A percentile compares a stretch with the other conserved stretches of the same genome.
phyloP scores from a whole-genome alignment of 2,797 vertebrate genomes.

The Eulemur rubriventer region DNA sequence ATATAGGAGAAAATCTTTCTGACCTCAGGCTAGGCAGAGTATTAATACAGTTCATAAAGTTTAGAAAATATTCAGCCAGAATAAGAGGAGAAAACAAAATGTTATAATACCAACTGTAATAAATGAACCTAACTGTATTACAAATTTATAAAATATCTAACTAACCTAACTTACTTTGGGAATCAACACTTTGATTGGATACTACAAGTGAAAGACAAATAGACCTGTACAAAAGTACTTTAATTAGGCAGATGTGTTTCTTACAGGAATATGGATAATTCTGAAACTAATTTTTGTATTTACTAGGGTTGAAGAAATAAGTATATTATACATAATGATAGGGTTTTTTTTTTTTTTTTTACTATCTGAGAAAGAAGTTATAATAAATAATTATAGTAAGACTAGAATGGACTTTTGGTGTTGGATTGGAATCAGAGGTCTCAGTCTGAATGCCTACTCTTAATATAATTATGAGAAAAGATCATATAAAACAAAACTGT shows the following conservation, averaged over 20 bases:
- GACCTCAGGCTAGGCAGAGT: not conserved
- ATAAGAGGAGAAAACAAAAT: not conserved
- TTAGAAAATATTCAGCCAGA: not conserved
- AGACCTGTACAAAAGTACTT: no score
- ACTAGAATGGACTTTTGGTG: not conserved
- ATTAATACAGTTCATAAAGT: not conserved
- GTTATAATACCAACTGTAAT: not conserved
- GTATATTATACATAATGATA: not conserved
- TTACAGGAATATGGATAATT: not conserved
- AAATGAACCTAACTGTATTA: not conserved
- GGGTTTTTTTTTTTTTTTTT: not conserved
- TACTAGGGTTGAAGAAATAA: not conserved
- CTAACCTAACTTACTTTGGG: not conserved
- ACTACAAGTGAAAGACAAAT: not conserved
- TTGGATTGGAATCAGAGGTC: not conserved
- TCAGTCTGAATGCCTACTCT: not conserved
- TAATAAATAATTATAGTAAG: not conserved
- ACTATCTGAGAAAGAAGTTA: not conserved
- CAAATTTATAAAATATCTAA: not conserved
- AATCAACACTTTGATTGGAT: not conserved
- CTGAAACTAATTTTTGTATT: not conserved
- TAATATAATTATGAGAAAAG: not conserved
- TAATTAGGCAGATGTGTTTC: not conserved
- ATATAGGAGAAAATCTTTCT: not conserved
- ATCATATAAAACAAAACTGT: not conserved